Base-by-base conservation (phyloP, 2,113 vertebrate species). In the Pardalotus punctatus region DNA sequence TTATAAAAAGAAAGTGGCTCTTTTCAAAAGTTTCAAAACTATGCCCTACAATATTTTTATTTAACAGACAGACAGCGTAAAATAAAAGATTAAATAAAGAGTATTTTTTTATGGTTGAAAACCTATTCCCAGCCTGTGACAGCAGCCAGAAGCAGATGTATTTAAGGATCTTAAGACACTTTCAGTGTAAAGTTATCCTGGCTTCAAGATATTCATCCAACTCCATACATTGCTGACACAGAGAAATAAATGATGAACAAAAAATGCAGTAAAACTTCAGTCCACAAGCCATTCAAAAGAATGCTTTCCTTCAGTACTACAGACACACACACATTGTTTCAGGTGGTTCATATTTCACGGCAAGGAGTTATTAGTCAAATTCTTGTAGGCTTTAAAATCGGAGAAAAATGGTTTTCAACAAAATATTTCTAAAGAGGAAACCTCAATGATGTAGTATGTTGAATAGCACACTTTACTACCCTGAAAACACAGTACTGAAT, bases 401-500 rank as follows among this genome's bases (percentile, higher is more conserved):
- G 51, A 76, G 31, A 9, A 73, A 57, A 95, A 83, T 35, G 6
- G 2, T 74, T 90, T 80, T 64, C 27, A 70, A 79, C 38, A 58
- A 77, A 91, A 13, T 47, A 79, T 42, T 81, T 73, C 64, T 45
- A 7, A 66, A 78, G 58, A 95, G 62, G 43, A 65, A 91, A 88
- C 5, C 20, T 40, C 36, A 53, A 6, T 64, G 31, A 72, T 67
- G 57, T 29, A 90, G 13, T 13, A 82, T 47, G 70, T 66, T 58
- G 42, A 92, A 47, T 15, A 70, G 56, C 40, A 82, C 7, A 5
- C 78, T 89, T 74, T 61, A 61, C 86, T 72, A 76, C 28, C 53
- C 92, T 77, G 81, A 83, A 86, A 94, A 80, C 36, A 81, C 81
- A 88, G 71, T 86, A 95, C 62, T 87, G 61, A 85, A 89, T 91